These are phyloP conservation scores for Drosophila ohnishii DNA, from an alignment of 1,140 invertebrate genomes.

Conservation along the genomic window DNA sequence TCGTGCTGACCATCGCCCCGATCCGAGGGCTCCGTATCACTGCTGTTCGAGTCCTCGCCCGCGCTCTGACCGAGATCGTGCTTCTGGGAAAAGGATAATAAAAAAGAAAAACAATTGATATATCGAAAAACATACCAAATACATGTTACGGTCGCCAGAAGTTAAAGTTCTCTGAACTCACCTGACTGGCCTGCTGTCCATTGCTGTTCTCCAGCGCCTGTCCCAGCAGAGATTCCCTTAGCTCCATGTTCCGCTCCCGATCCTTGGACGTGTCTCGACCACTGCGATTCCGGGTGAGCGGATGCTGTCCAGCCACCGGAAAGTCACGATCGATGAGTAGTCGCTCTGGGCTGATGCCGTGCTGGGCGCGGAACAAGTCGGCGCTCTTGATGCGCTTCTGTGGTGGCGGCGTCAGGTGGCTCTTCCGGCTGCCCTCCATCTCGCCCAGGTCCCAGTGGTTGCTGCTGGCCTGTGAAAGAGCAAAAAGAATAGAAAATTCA, in stretches of 20 bases:
- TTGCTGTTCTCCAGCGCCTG: constrained; percentile 87
- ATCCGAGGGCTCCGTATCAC: constrained; percentile 88
- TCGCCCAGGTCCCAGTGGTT: constrained; percentile 74
- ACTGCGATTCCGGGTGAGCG: constrained; percentile 65
- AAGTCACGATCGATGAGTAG: constrained; percentile 74
- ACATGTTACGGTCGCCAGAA: no score
- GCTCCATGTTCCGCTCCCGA: constrained; percentile 84
- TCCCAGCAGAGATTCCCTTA: constrained; percentile 88
- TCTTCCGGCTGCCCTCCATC: constrained; percentile 68
- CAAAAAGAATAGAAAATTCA: no score
- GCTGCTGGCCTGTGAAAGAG: constrained; percentile 47
- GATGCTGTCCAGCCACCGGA: constrained; percentile 77
- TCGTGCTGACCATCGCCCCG: constrained; percentile 84
- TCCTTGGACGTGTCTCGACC: constrained; percentile 74
- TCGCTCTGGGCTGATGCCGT: constrained; percentile 81
- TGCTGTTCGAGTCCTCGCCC: constrained; percentile 89
- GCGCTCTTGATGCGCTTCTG: constrained; percentile 86
- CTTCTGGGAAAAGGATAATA: constrained; percentile 28
- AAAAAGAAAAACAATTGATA: no score
- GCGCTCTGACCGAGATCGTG: constrained; percentile 86
- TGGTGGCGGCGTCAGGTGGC: constrained; percentile 84
- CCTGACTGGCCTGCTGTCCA: constrained; percentile 70
- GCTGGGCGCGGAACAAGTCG: constrained; percentile 85
- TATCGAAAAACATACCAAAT: no score
- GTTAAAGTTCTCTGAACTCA: constrained; percentile 11